Evolutionary conservation across 2,113 vertebrate genomes (phyloP).

Genomic region (Pterocles gutturalis): DNA sequence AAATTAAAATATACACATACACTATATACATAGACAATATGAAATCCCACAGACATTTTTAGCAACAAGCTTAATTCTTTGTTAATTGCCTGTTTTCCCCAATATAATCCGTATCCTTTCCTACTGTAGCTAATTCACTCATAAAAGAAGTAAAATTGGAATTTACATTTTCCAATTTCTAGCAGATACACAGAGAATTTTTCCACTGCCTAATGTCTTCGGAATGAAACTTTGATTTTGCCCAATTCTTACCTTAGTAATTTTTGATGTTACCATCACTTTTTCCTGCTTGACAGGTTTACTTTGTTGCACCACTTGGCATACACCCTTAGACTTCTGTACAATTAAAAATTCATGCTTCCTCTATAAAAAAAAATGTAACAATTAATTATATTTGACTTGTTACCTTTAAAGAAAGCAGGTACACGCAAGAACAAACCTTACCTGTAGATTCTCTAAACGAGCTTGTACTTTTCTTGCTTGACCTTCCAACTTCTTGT

Average conservation of each 20-base stretch:
- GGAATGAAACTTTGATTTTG: accelerated
- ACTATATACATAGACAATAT: neutral
- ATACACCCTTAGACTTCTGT: constrained; percentile 70
- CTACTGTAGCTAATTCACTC: neutral
- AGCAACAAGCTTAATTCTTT: neutral
- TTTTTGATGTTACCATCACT: constrained; percentile 63
- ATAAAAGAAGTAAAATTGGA: neutral
- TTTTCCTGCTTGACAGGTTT: constrained; percentile 80
- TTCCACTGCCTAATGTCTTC: neutral
- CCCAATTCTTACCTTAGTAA: constrained; percentile 72
- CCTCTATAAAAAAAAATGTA: constrained; percentile 75
- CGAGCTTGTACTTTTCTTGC: constrained; percentile 85
- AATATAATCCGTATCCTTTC: neutral
- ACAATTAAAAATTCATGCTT: constrained; percentile 80
- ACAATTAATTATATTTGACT: neutral
- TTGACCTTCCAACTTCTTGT: constrained; percentile 84
- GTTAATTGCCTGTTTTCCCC: neutral
- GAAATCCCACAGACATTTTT: neutral
- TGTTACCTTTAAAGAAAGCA: neutral
- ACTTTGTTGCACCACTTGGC: constrained; percentile 38
- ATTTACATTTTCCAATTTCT: neutral
- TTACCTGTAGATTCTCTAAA: constrained; percentile 92
- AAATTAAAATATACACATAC: neutral
- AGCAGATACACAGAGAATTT: neutral
- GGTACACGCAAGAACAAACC: neutral